These are phyloP conservation scores for Hemithea aestivaria DNA, from an alignment of 2,888 invertebrate species.

Conservation along the genomic window DNA sequence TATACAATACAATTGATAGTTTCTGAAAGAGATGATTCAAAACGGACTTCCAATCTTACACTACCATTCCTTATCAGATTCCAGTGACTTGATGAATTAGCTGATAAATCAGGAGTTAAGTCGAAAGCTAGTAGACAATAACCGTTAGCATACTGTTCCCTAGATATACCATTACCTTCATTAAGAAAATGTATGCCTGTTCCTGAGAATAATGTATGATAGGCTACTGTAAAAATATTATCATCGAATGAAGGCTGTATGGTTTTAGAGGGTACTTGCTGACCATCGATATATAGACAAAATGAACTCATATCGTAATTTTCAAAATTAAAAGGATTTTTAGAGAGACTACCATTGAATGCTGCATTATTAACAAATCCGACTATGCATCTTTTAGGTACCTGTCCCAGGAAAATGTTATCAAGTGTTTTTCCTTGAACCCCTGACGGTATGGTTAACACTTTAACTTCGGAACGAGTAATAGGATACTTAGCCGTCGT, in stretches of 20 bases:
- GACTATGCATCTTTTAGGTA: constrained; percentile 26
- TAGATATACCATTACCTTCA: too few species aligned
- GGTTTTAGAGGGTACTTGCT: constrained; percentile 22
- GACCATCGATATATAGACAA: constrained; percentile 28
- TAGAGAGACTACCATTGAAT: constrained; percentile 14
- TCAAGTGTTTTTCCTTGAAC: constrained; percentile 24
- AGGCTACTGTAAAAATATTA: constrained; percentile 13
- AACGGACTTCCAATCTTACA: too few species aligned
- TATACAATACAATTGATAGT: too few species aligned
- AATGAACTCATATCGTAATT: constrained; percentile 25
- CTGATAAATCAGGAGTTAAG: constrained; percentile 4
- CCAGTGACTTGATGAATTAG: constrained; percentile 18
- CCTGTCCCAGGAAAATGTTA: constrained; percentile 26
- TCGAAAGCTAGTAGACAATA: too few species aligned
- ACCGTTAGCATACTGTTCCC: too few species aligned
- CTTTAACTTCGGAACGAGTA: constrained; percentile 20
- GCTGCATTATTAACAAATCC: constrained; percentile 23
- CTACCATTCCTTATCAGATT: constrained; percentile 26
- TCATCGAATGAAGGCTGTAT: constrained; percentile 18
- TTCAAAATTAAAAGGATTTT: constrained; percentile 29
- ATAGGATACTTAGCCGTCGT: constrained; percentile 30
- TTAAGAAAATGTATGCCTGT: too few species aligned
- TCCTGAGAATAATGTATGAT: too few species aligned
- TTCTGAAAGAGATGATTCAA: constrained; percentile 22
- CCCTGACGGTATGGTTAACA: constrained; percentile 20